Percentiles rank a stretch among this genome's conserved stretches.
phyloP scores from a whole-genome alignment of 2,888 invertebrate species.

The Empis livida region DNA sequence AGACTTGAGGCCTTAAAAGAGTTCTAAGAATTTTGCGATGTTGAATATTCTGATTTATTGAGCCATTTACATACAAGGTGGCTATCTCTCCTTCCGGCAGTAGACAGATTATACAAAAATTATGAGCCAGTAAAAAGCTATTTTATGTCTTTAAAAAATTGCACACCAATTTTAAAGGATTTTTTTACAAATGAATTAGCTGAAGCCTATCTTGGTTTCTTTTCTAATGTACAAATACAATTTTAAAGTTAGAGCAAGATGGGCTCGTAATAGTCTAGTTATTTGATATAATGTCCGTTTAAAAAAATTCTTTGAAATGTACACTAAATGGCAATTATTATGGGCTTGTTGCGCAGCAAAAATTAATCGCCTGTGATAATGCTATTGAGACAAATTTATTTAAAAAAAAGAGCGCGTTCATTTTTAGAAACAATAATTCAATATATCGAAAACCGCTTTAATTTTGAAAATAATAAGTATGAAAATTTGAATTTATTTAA shows the following conservation, averaged over 20 bases:
- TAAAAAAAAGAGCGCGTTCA: conserved; percentile 4
- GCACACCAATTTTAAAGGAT: conserved; percentile 3
- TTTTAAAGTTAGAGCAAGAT: conserved; percentile 8
- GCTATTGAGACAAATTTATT: conserved; percentile 2
- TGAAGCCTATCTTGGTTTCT: conserved; percentile 8
- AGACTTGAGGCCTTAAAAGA: conserved; percentile 4
- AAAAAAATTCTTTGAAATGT: conserved; percentile 3
- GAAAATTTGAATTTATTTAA: neutral
- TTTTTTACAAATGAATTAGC: conserved; percentile 8
- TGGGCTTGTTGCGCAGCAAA: conserved; percentile 2
- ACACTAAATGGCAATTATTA: conserved; percentile 5
- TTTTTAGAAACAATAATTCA: conserved; percentile 3
- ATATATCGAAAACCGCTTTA: conserved; percentile 5
- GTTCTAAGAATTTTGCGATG: conserved; percentile 6
- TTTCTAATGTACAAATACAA: conserved; percentile 2
- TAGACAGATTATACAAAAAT: conserved; percentile 7
- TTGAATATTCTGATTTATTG: conserved; percentile 8
- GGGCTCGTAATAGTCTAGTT: conserved; percentile 1
- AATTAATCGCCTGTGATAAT: conserved; percentile 2
- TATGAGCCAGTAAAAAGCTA: conserved; percentile 7
- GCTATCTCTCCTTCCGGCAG: conserved; percentile 7
- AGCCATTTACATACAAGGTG: conserved; percentile 9
- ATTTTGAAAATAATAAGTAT: neutral
- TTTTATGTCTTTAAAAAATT: conserved; percentile 6
- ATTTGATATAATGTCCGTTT: conserved; percentile 2